These are phyloP conservation scores for Nautilus pompilius DNA, from an alignment of 1,140 invertebrate genomes.

Conservation along the genomic window DNA sequence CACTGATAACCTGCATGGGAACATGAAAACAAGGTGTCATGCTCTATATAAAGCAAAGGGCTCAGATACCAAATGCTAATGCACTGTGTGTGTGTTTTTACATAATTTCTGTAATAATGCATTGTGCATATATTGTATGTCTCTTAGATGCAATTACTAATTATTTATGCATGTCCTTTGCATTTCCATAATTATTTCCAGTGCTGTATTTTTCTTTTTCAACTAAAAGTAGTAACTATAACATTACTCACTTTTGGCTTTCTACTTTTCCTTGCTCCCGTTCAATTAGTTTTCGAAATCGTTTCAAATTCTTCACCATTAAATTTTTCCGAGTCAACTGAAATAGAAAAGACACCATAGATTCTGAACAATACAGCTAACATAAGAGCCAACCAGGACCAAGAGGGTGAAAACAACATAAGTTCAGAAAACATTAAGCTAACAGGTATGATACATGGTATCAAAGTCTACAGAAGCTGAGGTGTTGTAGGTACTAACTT, in stretches of 20 bases:
- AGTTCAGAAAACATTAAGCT: background rate
- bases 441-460: background rate
- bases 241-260: constrained; percentile 29
- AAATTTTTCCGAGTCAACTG: constrained; percentile 55
- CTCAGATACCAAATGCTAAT: no score
- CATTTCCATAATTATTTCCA: no score
- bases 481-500: constrained; percentile 31
- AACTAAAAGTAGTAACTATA: background rate
- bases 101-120: no score
- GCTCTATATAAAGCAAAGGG: no score
- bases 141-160: no score
- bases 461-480: background rate
- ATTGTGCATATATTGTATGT: no score
- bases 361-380: background rate
- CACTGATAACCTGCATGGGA: no score
- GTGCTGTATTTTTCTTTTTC: no score
- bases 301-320: constrained; percentile 57
- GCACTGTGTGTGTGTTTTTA: no score
- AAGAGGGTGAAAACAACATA: background rate
- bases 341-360: constrained; percentile 6
- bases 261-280: constrained; percentile 42
- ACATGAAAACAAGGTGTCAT: no score
- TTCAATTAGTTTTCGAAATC: constrained; percentile 47
- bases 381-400: background rate
- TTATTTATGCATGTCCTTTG: no score